Evolutionary conservation across 2,113 vertebrate genomes (phyloP).

Genomic region (Tiliqua scincoides): DNA sequence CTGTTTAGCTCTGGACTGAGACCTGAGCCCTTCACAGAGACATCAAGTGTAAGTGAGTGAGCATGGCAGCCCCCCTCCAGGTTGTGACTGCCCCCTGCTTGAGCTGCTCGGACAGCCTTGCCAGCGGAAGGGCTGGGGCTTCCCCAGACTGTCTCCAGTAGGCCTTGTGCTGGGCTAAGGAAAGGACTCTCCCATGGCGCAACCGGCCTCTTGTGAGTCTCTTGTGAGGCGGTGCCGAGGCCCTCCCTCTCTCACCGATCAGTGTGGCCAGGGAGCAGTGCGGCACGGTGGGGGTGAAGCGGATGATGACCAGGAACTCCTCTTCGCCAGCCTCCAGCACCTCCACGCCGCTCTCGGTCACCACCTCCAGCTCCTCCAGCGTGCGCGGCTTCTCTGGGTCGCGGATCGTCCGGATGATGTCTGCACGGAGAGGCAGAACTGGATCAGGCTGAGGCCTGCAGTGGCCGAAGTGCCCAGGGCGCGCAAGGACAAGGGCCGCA

Average conservation of each 20-base stretch:
- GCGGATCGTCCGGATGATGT: constrained; percentile 94
- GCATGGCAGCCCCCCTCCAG: too few species aligned
- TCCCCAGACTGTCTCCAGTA: neutral
- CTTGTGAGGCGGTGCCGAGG: too few species aligned
- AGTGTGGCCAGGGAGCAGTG: constrained; percentile 97
- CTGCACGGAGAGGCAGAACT: constrained; percentile 66
- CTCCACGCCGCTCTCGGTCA: constrained; percentile 90
- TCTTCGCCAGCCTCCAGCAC: constrained; percentile 88
- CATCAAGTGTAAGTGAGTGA: too few species aligned
- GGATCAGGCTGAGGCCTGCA: too few species aligned
- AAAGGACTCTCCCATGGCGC: neutral
- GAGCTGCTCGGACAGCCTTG: too few species aligned
- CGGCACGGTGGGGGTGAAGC: constrained; percentile 95
- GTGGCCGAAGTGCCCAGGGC: too few species aligned
- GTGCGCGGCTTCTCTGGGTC: constrained; percentile 97
- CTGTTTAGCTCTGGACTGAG: too few species aligned
- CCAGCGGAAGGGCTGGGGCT: neutral
- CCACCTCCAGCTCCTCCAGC: constrained; percentile 95
- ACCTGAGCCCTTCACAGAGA: too few species aligned
- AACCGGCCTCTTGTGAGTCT: too few species aligned
- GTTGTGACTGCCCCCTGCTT: too few species aligned
- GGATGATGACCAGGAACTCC: constrained; percentile 91
- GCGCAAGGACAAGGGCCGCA: too few species aligned
- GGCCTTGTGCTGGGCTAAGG: neutral
- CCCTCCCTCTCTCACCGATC: constrained; percentile 80